phyloP scores from a whole-genome alignment of 2,888 invertebrate genomes.

The Labia minor region DNA sequence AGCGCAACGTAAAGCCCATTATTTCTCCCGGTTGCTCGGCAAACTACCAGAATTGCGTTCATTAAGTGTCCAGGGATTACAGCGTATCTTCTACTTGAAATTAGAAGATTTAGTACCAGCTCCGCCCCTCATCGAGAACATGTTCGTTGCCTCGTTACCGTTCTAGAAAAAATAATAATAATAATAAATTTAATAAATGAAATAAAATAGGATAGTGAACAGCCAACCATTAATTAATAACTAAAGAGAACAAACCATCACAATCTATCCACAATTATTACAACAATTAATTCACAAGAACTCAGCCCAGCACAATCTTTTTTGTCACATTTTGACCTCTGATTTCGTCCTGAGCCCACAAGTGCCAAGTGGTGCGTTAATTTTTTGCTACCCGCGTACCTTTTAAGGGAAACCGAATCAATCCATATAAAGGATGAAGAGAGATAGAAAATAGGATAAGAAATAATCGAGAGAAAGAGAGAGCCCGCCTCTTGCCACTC shows the following conservation, averaged over 20 bases:
- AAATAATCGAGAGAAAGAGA: no score
- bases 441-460: no score
- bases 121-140: constrained; percentile 85
- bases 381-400: constrained; percentile 3
- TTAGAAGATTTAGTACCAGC: constrained; percentile 85
- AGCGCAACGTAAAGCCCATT: constrained; percentile 80
- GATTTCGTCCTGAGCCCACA: no score
- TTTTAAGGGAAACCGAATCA: no score
- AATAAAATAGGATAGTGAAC: no score
- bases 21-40: constrained; percentile 84
- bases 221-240: no score
- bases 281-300: no score
- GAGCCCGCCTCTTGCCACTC: constrained; percentile 3
- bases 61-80: constrained; percentile 84
- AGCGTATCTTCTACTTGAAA: constrained; percentile 88
- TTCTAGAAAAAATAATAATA: constrained; percentile 47
- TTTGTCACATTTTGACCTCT: no score
- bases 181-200: neutral
- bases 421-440: no score
- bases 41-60: constrained; percentile 88
- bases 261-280: no score
- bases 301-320: no score
- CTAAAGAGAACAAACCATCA: no score
- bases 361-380: neutral
- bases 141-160: constrained; percentile 90